Evolutionary conservation across 2,113 vertebrate genomes (phyloP).

Genomic region (Polypterus bichir): DNA sequence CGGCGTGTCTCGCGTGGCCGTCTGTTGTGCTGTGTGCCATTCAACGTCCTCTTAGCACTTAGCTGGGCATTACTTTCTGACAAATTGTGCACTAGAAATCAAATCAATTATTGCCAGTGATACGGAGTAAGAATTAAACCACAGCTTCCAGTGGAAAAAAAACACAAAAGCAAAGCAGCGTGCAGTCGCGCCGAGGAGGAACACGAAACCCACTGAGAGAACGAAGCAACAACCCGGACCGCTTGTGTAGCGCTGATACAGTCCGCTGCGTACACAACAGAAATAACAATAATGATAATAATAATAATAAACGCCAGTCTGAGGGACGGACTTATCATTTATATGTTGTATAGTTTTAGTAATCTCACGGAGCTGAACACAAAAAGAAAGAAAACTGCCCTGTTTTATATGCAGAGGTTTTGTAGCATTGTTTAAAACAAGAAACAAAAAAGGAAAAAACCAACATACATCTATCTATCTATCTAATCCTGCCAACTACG

Average conservation of each 20-base stretch:
- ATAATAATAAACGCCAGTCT: constrained; percentile 41
- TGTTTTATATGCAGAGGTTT: constrained; percentile 99
- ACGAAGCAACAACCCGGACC: constrained; percentile 97
- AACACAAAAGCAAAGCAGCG: background rate
- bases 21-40: constrained; percentile 62
- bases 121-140: constrained; percentile 38
- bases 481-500: no score
- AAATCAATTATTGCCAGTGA: constrained; percentile 31
- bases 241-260: constrained; percentile 73
- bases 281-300: constrained; percentile 51
- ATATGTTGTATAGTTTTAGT: constrained; percentile 99
- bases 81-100: constrained; percentile 91
- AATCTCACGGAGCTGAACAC: constrained; percentile 90
- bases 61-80: constrained; percentile 96
- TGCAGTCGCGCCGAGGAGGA: background rate
- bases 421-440: constrained; percentile 97
- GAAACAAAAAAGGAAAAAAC: constrained; percentile 61
- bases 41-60: constrained; percentile 78
- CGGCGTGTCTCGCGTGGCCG: constrained; percentile 58
- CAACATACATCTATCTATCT: no score
- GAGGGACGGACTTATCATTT: constrained; percentile 79
- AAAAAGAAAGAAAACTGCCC: constrained; percentile 65
- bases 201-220: constrained; percentile 41
- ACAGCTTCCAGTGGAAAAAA: constrained; percentile 65
- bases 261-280: constrained; percentile 76